These are phyloP conservation scores for Himalopsyche tibetana DNA, from an alignment of 2,888 invertebrate species.

Conservation along the genomic window DNA sequence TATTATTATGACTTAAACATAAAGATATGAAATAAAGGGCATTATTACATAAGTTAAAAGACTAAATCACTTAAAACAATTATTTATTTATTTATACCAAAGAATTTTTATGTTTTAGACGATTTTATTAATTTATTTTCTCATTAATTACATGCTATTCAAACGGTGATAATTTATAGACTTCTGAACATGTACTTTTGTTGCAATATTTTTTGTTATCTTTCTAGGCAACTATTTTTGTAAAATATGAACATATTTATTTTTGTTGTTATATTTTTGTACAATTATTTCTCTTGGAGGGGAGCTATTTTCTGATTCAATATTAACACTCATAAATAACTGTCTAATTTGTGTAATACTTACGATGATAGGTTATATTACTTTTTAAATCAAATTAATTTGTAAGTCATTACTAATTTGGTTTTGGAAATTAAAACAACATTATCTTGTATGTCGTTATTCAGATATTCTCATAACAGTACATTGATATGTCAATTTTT, in stretches of 20 bases:
- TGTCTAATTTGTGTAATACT: not conserved
- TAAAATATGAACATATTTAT: constrained; percentile 10
- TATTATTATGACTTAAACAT: too few species aligned
- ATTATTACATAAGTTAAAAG: too few species aligned
- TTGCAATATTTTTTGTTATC: constrained; percentile 4
- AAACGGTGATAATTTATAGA: constrained; percentile 40
- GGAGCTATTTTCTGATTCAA: constrained; percentile 19
- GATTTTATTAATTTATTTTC: constrained; percentile 29
- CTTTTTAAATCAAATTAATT: not conserved
- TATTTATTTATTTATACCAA: not conserved
- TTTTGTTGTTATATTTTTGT: not conserved
- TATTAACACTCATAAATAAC: not conserved
- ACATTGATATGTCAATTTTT: too few species aligned
- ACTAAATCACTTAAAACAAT: not conserved
- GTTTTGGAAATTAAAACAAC: not conserved
- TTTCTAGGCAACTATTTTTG: not conserved
- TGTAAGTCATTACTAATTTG: not conserved
- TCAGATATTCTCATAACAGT: too few species aligned
- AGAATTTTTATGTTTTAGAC: not conserved
- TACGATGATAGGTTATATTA: not conserved
- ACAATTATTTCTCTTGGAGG: constrained; percentile 22
- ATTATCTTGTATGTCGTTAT: too few species aligned
- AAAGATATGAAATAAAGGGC: too few species aligned
- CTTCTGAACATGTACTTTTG: not conserved
- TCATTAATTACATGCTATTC: constrained; percentile 13